Evolutionary conservation across 1,140 invertebrate species (phyloP).

Genomic region (Gryon sp.): DNA sequence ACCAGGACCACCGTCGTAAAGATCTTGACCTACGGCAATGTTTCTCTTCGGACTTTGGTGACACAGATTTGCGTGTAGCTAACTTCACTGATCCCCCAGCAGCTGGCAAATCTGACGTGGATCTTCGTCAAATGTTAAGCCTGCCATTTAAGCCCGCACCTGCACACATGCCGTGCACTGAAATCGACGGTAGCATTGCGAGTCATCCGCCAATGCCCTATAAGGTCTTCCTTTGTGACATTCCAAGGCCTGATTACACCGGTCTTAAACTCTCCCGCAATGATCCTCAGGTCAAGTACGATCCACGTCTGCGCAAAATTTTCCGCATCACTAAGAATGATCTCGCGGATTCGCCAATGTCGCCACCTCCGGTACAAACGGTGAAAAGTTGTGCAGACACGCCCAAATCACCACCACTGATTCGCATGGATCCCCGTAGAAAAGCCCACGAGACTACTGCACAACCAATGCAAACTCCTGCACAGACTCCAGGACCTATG

Average conservation of each 20-base stretch:
- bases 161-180: conserved; percentile 88
- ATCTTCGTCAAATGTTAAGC: conserved; percentile 84
- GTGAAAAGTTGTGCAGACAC: conserved; percentile 69
- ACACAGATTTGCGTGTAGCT: conserved; percentile 76
- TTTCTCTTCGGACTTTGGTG: conserved; percentile 73
- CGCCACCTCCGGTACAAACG: conserved; percentile 72
- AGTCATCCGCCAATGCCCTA: conserved; percentile 87
- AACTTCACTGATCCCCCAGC: conserved; percentile 56
- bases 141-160: conserved; percentile 88
- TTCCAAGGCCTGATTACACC: conserved; percentile 87
- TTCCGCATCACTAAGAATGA: conserved; percentile 83
- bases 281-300: conserved; percentile 84
- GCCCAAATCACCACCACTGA: conserved; percentile 74
- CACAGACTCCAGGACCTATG: conserved; percentile 72
- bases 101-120: conserved; percentile 82
- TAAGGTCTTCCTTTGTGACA: conserved; percentile 83
- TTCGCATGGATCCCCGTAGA: conserved; percentile 80
- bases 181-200: conserved; percentile 90
- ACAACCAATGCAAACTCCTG: neutral
- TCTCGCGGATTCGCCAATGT: conserved; percentile 76
- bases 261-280: conserved; percentile 85
- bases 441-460: conserved; percentile 75
- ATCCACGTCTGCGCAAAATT: conserved; percentile 87
- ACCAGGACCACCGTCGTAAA: conserved; percentile 76
- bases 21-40: conserved; percentile 82